A percentile compares a stretch with the other conserved stretches of the same genome.
These are phyloP conservation scores for Aphelenchoides besseyi DNA, from an alignment of 1,140 invertebrate genomes.

Conservation along the genomic window DNA sequence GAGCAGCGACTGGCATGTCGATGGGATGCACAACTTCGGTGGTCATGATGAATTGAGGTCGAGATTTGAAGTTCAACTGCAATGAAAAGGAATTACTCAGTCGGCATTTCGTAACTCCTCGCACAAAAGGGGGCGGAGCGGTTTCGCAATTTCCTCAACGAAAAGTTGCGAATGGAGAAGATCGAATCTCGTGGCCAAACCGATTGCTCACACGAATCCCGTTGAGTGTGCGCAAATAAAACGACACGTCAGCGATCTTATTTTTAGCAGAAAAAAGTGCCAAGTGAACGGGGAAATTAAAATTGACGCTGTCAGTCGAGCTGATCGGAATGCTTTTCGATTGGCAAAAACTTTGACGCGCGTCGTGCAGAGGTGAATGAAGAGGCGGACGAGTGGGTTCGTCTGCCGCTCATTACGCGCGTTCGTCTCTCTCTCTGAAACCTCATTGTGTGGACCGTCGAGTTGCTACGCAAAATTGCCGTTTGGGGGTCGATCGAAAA, in stretches of 20 bases:
- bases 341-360: neutral
- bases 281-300: neutral
- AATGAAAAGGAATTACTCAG: neutral
- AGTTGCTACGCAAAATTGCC: too few species aligned
- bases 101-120: neutral
- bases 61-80: neutral
- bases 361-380: neutral
- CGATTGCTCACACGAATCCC: neutral
- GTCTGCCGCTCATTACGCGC: neutral
- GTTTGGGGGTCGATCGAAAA: too few species aligned
- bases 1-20: neutral
- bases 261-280: neutral
- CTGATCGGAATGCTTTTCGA: neutral
- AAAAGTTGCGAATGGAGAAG: neutral
- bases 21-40: conserved; percentile 2
- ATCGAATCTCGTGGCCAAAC: neutral
- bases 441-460: too few species aligned
- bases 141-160: conserved; percentile 9
- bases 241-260: neutral
- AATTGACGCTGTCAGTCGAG: too few species aligned
- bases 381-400: neutral
- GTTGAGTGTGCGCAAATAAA: neutral
- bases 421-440: too few species aligned
- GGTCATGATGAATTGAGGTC: neutral
- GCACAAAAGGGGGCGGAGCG: neutral